These are phyloP conservation scores for Mastomys coucha DNA, from an alignment of 2,113 vertebrate species.

Conservation along the genomic window DNA sequence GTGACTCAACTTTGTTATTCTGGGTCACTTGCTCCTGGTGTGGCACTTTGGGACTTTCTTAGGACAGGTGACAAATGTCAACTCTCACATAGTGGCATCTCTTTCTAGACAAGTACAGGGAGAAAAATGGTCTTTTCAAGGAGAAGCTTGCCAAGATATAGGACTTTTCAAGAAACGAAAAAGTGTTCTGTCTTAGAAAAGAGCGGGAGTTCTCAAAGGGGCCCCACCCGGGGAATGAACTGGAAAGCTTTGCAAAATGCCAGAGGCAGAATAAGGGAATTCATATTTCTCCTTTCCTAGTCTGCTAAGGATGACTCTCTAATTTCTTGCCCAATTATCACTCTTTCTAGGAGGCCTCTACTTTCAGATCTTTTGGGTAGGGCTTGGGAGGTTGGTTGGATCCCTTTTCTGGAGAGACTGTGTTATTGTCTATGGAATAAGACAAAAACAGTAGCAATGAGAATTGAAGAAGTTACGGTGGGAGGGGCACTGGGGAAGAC, in stretches of 20 bases:
- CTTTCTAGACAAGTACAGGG: constrained; percentile 40
- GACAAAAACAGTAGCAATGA: background rate
- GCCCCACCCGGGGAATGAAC: background rate
- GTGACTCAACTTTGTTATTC: background rate
- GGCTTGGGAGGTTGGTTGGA: background rate
- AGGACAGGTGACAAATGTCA: constrained; percentile 19
- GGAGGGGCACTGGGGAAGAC: background rate
- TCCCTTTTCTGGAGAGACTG: constrained; percentile 17
- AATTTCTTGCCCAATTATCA: background rate
- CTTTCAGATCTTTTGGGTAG: constrained; percentile 27
- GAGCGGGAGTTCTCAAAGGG: background rate
- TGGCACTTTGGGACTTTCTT: background rate
- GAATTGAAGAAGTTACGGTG: background rate
- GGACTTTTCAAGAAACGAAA: constrained; percentile 55
- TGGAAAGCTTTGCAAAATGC: constrained; percentile 55
- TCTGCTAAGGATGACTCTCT: background rate
- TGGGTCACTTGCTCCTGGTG: background rate
- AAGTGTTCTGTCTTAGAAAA: constrained; percentile 32
- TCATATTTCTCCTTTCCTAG: background rate
- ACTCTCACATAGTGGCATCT: background rate
- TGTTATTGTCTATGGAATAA: background rate
- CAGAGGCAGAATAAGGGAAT: background rate
- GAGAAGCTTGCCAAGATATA: constrained; percentile 42
- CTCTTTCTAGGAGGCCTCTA: background rate
- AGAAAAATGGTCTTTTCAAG: constrained; percentile 24